Base-by-base conservation (phyloP, 2,888 invertebrate species). In the Sericinus montela region DNA sequence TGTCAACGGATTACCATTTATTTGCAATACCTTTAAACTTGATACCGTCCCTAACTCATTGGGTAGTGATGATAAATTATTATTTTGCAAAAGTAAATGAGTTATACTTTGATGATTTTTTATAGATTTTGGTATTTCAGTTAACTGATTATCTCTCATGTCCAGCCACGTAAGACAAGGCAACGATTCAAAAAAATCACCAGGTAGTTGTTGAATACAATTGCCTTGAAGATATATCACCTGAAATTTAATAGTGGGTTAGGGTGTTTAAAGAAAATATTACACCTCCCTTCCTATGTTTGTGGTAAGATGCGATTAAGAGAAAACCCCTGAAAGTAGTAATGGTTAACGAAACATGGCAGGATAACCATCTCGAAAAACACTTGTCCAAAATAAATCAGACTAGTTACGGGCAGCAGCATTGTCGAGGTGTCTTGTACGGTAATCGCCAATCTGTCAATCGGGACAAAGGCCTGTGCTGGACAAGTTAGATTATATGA, bases 11-110 rank as follows among this genome's bases (percentile, higher is more conserved):
- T 94, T 94, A 35, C 91, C 89, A 34, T 83, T 75, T 35, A 92
- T 56, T 70, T 92, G 92, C 2, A 94, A 72, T 8, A 90, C 91
- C 80, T 91, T 92, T 54, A 94, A 75, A 52, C 84, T 91, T 14
- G 80, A 68, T 10, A 92, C 76, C 4, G 91, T 88, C 68, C 93
- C 92, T 10, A 94, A 67, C 79, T 92, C 93, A 45, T 91, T 78
- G 0, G 93, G 93, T 36, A 94, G 67, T 47, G 75, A 70, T 45
- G 89, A 82, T 19, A 94, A 66, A 54, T 84, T 77, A 66, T 94
- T 94, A 60, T 91, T 91, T 70, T 92, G 91, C 25, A 94, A 68
- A 14, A 94, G 75, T 45, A 94, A 69, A 52, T 93, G 93, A 44
- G 93, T 91, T 15, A 94, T 80, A 55, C 67, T 73, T 41, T 67